Evolutionary conservation across 64 coral and sea anemone species (phyloP).

Genomic region (Actinia tenebrosa): DNA sequence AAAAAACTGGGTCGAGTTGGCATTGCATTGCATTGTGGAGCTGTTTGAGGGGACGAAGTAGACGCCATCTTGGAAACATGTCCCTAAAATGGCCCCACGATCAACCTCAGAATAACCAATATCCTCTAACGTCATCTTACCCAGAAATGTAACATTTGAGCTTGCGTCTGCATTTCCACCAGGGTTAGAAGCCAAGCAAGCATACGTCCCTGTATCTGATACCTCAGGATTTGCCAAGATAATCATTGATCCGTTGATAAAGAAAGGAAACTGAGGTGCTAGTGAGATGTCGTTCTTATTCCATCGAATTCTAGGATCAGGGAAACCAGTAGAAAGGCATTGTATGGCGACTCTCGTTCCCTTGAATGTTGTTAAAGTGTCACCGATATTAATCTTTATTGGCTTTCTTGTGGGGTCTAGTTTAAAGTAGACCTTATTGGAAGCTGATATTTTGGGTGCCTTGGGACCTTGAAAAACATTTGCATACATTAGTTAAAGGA

Average conservation of each 20-base stretch:
- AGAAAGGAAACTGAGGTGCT: background rate
- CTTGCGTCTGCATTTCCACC: conserved; percentile 32
- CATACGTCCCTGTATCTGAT: conserved; percentile 27
- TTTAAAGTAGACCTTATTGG: background rate
- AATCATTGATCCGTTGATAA: conserved; percentile 31
- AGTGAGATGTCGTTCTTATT: conserved; percentile 17
- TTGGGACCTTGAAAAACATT: background rate
- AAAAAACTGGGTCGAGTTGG: no score
- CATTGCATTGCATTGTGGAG: no score
- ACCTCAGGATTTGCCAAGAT: conserved; percentile 20
- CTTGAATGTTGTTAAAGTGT: conserved; percentile 38
- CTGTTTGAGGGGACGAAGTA: no score
- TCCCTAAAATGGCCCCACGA: no score
- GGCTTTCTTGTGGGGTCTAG: conserved; percentile 31
- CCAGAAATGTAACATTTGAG: conserved; percentile 55
- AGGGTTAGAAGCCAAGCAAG: conserved; percentile 28
- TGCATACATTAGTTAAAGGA: background rate
- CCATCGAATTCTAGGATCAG: conserved; percentile 37
- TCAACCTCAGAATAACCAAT: no score
- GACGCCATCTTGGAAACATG: no score
- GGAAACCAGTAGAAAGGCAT: conserved; percentile 45
- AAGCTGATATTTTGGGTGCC: background rate
- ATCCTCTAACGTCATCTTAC: conserved; percentile 24
- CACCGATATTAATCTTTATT: conserved; percentile 27
- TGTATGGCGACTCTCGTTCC: conserved; percentile 39